A percentile compares a stretch with the other conserved stretches of the same genome.
Evolutionary conservation across 2,888 invertebrate species (phyloP).

Genomic region (Diarsia brunnea): DNA sequence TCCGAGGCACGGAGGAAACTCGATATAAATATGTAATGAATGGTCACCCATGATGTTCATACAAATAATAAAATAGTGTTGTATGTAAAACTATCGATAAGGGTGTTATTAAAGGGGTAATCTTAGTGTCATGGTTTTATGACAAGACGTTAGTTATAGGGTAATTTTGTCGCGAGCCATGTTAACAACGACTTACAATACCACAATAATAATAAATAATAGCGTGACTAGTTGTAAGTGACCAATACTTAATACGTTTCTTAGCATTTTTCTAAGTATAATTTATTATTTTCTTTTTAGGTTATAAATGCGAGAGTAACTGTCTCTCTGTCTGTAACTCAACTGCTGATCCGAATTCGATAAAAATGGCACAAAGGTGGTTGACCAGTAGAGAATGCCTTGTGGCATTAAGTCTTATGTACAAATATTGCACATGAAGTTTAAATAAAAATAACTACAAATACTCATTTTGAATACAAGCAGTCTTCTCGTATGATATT

Average conservation of each 20-base stretch:
- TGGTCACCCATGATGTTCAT: too few relatives aligned
- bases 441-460: not conserved
- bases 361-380: not conserved
- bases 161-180: conserved; percentile 2
- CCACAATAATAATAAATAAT: not conserved
- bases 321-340: too few relatives aligned
- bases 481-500: not conserved
- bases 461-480: not conserved
- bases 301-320: too few relatives aligned
- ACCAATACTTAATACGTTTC: not conserved
- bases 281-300: too few relatives aligned
- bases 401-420: not conserved
- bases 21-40: too few relatives aligned
- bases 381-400: not conserved
- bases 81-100: not conserved
- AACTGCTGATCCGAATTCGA: not conserved
- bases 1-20: too few relatives aligned
- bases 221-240: not conserved
- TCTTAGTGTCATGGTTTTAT: conserved; percentile 6
- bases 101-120: not conserved
- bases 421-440: not conserved
- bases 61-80: not conserved
- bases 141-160: not conserved
- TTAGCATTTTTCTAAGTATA: too few relatives aligned
- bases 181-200: not conserved